These are phyloP conservation scores for Entomobrya multifasciata DNA, from an alignment of 2,888 invertebrate species.

Conservation along the genomic window DNA sequence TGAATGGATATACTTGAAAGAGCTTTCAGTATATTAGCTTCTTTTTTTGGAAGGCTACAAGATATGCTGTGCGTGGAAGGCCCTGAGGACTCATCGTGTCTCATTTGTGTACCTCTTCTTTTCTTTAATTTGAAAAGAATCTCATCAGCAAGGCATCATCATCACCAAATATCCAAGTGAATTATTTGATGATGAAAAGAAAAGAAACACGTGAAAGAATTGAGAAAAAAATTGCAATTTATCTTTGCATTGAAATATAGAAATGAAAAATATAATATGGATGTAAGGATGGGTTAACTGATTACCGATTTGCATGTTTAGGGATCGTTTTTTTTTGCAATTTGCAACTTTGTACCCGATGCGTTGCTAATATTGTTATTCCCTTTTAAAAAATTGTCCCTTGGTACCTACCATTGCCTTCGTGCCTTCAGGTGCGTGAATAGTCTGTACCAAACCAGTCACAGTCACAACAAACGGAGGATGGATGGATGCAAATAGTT, in stretches of 20 bases:
- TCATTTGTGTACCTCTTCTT: conserved; percentile 57
- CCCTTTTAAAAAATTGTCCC: too few species aligned
- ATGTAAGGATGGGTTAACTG: conserved; percentile 38
- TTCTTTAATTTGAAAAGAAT: conserved; percentile 51
- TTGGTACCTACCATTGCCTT: too few species aligned
- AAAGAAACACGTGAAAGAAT: neutral
- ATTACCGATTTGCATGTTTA: conserved; percentile 57
- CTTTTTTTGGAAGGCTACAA: conserved; percentile 39
- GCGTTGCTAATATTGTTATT: neutral
- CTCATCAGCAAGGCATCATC: conserved; percentile 19
- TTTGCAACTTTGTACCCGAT: neutral
- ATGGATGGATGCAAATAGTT: conserved; percentile 36
- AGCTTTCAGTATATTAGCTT: neutral
- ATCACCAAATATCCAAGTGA: conserved; percentile 9
- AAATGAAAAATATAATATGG: neutral
- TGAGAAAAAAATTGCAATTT: conserved; percentile 24
- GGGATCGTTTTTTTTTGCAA: conserved; percentile 47
- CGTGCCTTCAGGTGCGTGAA: neutral
- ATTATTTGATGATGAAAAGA: conserved; percentile 10
- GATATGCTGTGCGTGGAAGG: conserved; percentile 58
- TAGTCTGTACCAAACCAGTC: too few species aligned
- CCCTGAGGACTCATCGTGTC: conserved; percentile 70
- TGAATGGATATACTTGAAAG: neutral
- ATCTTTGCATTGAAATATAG: conserved; percentile 20
- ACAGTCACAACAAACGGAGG: conserved; percentile 22